phyloP scores from a whole-genome alignment of 2,888 invertebrate species.

The Dorcus hopei region DNA sequence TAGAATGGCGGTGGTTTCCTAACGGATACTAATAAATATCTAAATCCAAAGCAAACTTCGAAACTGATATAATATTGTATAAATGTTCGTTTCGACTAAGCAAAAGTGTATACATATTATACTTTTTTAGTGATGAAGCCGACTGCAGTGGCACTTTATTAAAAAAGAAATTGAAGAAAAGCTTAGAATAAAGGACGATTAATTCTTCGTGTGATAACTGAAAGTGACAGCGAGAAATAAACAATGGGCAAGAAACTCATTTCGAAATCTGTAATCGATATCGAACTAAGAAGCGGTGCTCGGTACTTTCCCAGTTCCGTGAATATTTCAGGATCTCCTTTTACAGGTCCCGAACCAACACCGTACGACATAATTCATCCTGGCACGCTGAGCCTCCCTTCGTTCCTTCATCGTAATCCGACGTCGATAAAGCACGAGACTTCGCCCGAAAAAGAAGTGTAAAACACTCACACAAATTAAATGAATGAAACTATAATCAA shows the following conservation, averaged over 20 bases:
- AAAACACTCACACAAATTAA: conserved; percentile 20
- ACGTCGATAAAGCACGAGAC: not conserved
- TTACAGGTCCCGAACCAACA: not conserved
- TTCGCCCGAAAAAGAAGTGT: conserved; percentile 13
- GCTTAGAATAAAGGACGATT: too few relatives aligned
- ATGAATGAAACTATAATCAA: conserved; percentile 20
- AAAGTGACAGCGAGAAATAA: not conserved
- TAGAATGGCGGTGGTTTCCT: too few relatives aligned
- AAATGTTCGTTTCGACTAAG: too few relatives aligned
- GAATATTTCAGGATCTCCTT: not conserved
- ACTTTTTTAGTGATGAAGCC: too few relatives aligned
- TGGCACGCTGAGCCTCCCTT: not conserved
- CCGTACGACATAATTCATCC: not conserved
- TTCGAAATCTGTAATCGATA: conserved; percentile 1
- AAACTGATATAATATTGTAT: too few relatives aligned
- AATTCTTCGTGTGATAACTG: not conserved
- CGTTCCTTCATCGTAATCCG: not conserved
- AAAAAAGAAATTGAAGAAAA: too few relatives aligned
- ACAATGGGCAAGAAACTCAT: not conserved
- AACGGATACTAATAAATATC: too few relatives aligned
- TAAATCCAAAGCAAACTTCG: too few relatives aligned
- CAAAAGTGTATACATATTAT: too few relatives aligned
- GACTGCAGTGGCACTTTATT: too few relatives aligned
- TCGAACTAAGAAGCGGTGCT: not conserved
- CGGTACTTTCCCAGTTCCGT: not conserved